Conservation (phyloP, 2,113 vertebrate genomes). For the Leiothrix lutea region DNA sequence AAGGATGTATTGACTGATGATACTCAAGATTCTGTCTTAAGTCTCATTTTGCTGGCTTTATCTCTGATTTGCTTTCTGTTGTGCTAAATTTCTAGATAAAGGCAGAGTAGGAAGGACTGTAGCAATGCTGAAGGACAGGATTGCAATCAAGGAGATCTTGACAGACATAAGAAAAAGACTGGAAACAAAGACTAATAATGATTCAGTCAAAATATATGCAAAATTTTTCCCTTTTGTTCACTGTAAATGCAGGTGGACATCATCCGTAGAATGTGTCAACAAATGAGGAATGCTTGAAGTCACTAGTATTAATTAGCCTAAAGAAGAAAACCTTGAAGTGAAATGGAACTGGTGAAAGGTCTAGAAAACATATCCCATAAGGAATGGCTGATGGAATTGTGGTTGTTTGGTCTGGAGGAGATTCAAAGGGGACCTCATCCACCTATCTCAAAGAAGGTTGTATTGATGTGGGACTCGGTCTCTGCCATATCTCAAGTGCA, state of each 20-base stretch:
- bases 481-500: background rate
- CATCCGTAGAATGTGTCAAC: background rate
- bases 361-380: background rate
- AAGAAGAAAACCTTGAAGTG: background rate
- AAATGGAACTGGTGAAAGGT: background rate
- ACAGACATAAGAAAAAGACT: background rate
- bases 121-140: background rate
- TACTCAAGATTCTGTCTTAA: background rate
- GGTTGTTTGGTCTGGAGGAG: background rate
- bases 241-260: background rate
- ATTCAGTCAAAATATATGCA: background rate
- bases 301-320: background rate
- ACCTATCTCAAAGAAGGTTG: background rate
- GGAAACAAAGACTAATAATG: background rate
- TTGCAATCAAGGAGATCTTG: background rate
- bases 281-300: background rate
- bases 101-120: background rate
- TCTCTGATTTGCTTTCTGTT: background rate
- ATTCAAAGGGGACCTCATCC: background rate
- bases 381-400: background rate
- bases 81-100: background rate
- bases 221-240: background rate
- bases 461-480: background rate
- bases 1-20: background rate
- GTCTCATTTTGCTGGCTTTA: background rate